phyloP scores from a whole-genome alignment of 2,797 vertebrate species.

The Momotus momota region DNA sequence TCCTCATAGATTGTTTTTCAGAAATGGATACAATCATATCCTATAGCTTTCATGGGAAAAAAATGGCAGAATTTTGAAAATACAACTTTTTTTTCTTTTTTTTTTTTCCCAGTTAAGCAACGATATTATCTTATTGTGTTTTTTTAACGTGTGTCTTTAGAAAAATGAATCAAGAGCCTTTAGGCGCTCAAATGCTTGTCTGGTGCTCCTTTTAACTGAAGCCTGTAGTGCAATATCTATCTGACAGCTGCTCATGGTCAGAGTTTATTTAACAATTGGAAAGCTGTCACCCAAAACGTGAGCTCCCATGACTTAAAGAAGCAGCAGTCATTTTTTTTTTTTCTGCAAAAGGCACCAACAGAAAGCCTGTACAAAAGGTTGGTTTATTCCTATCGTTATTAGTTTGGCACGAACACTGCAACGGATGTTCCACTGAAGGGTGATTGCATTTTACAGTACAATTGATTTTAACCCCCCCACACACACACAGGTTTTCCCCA shows the following conservation, averaged over 20 bases:
- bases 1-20: neutral
- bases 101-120: neutral
- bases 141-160: neutral
- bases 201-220: slow-evolving; percentile 22
- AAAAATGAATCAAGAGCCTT: neutral
- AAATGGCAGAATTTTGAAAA: neutral
- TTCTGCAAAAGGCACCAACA: neutral
- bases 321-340: slow-evolving; percentile 7
- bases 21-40: neutral
- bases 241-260: slow-evolving; percentile 66
- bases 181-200: neutral
- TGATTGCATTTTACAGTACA: neutral
- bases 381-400: neutral
- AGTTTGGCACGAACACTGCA: neutral
- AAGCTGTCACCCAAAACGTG: slow-evolving; percentile 57
- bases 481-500: neutral
- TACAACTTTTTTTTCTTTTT: neutral
- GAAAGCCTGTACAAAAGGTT: neutral
- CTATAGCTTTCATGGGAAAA: neutral
- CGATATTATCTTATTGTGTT: neutral
- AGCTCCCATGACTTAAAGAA: slow-evolving; percentile 65
- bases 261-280: slow-evolving; percentile 72
- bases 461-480: neutral
- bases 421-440: neutral
- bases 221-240: slow-evolving; percentile 29